Conservation (phyloP, 2,888 invertebrate genomes). For the Synergus itoensis region DNA sequence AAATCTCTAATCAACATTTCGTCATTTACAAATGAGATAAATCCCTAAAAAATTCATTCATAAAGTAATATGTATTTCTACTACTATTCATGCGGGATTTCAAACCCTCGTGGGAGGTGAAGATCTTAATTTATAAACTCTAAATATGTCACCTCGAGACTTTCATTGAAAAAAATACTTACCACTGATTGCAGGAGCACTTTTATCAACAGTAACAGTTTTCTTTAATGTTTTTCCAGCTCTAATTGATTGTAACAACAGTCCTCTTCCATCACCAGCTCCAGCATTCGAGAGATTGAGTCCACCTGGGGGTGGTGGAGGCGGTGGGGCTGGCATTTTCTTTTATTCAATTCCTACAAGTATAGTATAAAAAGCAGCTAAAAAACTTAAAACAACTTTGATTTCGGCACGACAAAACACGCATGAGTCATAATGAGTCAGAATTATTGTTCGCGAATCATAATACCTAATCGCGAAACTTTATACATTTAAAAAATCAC, state of each 20-base stretch:
- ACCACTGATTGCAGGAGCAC: conserved; percentile 88
- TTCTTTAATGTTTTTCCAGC: conserved; percentile 91
- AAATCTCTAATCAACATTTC: not conserved
- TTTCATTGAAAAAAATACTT: conserved; percentile 70
- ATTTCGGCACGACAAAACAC: conserved; percentile 14
- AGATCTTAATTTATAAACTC: not conserved
- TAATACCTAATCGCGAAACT: not conserved
- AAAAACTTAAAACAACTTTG: not conserved
- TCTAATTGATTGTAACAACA: conserved; percentile 89
- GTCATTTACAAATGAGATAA: not conserved
- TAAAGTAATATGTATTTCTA: not conserved
- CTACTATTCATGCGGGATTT: not conserved
- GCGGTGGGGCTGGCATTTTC: conserved; percentile 81
- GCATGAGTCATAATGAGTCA: conserved; percentile 35
- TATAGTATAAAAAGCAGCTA: not conserved
- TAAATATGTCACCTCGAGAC: not conserved
- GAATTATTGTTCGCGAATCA: conserved; percentile 10
- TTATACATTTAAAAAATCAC: not conserved
- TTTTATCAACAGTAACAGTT: conserved; percentile 93
- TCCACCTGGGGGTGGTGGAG: conserved; percentile 82
- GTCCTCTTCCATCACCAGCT: conserved; percentile 81
- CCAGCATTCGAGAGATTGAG: conserved; percentile 78
- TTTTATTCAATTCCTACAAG: conserved; percentile 33
- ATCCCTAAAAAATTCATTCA: not conserved
- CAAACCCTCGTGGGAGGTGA: not conserved